Percentiles rank a stretch among this genome's conserved stretches.
These are phyloP conservation scores for Cydia strobilella DNA, from an alignment of 1,140 invertebrate genomes.

Conservation along the genomic window DNA sequence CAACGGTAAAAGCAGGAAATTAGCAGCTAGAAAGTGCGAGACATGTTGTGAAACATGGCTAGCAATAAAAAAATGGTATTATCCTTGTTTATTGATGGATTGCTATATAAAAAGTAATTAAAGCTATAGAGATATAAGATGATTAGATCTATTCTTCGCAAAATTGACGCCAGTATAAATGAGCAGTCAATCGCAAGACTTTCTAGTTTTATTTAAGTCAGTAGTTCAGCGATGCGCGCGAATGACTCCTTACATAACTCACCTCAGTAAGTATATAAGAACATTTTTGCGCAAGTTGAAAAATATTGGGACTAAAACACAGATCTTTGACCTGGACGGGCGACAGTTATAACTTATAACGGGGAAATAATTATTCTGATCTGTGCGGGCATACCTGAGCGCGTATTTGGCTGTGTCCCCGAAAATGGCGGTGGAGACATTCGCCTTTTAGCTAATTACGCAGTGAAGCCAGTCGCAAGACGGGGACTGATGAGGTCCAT, in stretches of 20 bases:
- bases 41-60: too few species aligned
- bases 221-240: slow-evolving; percentile 28
- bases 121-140: neutral
- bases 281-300: neutral
- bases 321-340: slow-evolving; percentile 20
- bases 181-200: slow-evolving; percentile 14
- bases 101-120: neutral
- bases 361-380: slow-evolving; percentile 6
- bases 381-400: neutral
- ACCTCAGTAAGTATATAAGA: slow-evolving; percentile 5
- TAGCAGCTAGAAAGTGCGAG: neutral
- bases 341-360: slow-evolving; percentile 18
- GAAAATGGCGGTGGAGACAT: slow-evolving; percentile 44
- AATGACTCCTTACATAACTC: neutral
- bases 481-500: slow-evolving; percentile 48
- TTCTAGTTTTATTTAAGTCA: slow-evolving; percentile 29
- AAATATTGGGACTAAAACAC: neutral
- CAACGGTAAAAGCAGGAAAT: slow-evolving; percentile 18
- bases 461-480: slow-evolving; percentile 47
- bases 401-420: slow-evolving; percentile 36
- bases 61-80: neutral
- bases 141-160: slow-evolving; percentile 23
- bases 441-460: slow-evolving; percentile 55
- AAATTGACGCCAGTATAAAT: neutral
- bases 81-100: neutral